Evolutionary conservation across 35 echinoderm and acorn worm species (phyloP), one percentile per base, ranked within the genome.

Genomic region (Heliocidaris tuberculata): DNA sequence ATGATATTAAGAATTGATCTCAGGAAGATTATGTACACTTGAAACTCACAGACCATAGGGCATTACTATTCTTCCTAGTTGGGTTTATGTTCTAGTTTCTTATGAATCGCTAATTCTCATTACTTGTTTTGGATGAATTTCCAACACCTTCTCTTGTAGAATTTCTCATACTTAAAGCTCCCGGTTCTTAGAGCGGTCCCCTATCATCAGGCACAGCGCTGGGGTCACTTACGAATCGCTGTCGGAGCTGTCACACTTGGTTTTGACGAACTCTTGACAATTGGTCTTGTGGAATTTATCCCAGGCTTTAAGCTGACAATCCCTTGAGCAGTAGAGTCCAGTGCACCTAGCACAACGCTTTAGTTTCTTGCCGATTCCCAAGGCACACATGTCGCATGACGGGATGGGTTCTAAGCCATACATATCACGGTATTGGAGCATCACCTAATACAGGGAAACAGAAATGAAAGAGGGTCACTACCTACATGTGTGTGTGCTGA

Each of bases 221-320:
- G 2, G 65, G 17, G 21, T 24, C 65, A 27, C 17, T n/a, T 27
- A 78, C 65, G 21, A 78, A 78, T 78, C 65, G 7, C 65, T 78
- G 4, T 78, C 65, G 65, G 65, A 78, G 65, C 65, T 19, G 19
- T 78, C 65, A 78, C 21, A 27, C 65, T 24, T 78, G 27, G 65
- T 78, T 78, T 78, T 78, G 21, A 89, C 47, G 10, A 89, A 89
- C 31, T 89, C 87, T 48, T 29, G 56, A 85, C 96, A 94, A 59
- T 94, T 97, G 2, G 60, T 78, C 95, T 95, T 96, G 89, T 98
- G 97, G 47, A 94, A 93, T 59, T 97, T 97, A 16, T 90, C 92
- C 97, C 97, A 98, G 0, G 97, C 96, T 9, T 92, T 88, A 19
- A 96, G 93, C 94, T 98, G 97, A 50, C 97, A 98, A 4, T 97